Conservation (phyloP, 2,888 invertebrate species). For the Anorthoa munda region DNA sequence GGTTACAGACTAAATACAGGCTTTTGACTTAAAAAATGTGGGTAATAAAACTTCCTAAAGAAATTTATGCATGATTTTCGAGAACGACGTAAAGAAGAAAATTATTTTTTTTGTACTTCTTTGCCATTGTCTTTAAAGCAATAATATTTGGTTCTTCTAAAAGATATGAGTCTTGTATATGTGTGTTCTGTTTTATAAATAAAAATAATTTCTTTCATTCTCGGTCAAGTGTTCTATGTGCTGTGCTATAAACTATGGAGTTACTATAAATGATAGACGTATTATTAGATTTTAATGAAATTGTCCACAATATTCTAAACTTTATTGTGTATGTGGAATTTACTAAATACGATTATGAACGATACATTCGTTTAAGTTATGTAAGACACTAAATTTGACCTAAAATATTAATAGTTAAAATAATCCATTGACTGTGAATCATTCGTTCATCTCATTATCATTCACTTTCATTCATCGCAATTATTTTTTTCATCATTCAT, state of each 20-base stretch:
- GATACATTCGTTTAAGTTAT: neutral
- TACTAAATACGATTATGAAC: conserved; percentile 1
- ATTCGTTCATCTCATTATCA: conserved; percentile 34
- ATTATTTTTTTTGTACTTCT: neutral
- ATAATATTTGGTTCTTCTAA: neutral
- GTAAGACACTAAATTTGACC: neutral
- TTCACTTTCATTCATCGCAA: conserved; percentile 49
- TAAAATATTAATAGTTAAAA: conserved; percentile 6
- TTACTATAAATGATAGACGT: conserved; percentile 28
- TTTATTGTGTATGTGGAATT: conserved; percentile 2
- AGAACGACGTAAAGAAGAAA: neutral
- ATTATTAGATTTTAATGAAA: conserved; percentile 36
- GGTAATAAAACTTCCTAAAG: neutral
- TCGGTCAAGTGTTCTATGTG: conserved; percentile 40
- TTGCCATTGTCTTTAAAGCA: neutral
- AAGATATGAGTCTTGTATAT: neutral
- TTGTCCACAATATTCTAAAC: conserved; percentile 17
- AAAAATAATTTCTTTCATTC: neutral
- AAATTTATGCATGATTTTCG: neutral
- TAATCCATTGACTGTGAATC: conserved; percentile 25
- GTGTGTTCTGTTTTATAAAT: neutral
- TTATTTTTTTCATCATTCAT: conserved; percentile 55
- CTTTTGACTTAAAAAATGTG: neutral
- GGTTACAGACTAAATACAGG: conserved; percentile 81
- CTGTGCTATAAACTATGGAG: conserved; percentile 47